Base-by-base conservation (phyloP, 2,888 invertebrate genomes). In the Heliconius sara region DNA sequence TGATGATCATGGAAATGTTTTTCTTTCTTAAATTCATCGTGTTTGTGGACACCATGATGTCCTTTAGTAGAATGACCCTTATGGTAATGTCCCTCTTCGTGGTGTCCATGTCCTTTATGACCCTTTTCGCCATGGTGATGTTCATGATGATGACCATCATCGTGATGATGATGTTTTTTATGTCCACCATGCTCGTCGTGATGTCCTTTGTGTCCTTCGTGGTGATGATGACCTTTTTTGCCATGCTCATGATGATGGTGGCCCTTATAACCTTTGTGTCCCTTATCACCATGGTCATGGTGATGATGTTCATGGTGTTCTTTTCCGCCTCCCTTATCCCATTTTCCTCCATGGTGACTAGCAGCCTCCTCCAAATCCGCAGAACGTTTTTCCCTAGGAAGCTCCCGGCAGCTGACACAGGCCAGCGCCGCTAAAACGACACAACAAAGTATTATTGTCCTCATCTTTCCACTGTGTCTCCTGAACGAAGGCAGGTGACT, bases 11-110 rank as follows among this genome's bases (percentile, higher is more conserved):
- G 98, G 96, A 97, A 98, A 88, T 98, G 97, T 88, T 98, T 98
- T 87, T 98, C 97, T 89, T 98, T 98, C 89, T 98, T 97, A 92
- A 96, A 97, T 91, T 98, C 98, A 91, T 98, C 97, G 84, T 97
- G 94, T 89, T 98, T 98, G 92, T 98, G 97, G 3, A 98, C 96
- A 85, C 98, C 97, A 88, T 98, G 98, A 85, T 97, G 97, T 79
- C 98, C 98, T 89, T 98, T 97, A 83, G 98, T 98, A 85, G 97
- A 97, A 92, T 98, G 98, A 0, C 98, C 98, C 88, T 98, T 98
- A 84, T 97, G 97, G 90, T 97, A 98, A 84, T 96, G 96, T 3
- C 98, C 98, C 83, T 95, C 90, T 81, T 95, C 95, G 82, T 96
- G 94, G 79, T 94, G 94, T 0, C 94, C 93, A 81, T 94, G 93